Evolutionary conservation across 2,113 vertebrate species (phyloP), one percentile per base, ranked within the genome.

Genomic region (Clarias macrocephalus): DNA sequence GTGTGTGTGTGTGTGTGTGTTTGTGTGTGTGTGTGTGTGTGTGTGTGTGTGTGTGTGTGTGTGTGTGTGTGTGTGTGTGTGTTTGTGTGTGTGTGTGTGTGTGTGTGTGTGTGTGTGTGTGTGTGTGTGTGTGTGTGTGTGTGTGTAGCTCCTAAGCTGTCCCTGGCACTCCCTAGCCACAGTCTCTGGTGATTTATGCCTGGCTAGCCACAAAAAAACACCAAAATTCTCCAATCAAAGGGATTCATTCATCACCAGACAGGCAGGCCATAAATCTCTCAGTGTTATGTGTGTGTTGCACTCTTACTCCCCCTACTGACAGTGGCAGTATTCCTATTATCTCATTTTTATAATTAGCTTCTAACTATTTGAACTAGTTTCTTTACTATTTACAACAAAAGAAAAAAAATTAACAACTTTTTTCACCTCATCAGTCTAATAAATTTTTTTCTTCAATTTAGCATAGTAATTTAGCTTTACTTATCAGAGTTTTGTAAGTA

Each of bases 211-310:
- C 57, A 52, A 57, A 87, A 85, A 77, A 83, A 83, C 48, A 25
- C 65, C 82, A 82, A 63, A 87, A 88, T 89, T 83, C 79, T 76
- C 79, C 87, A 87, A 87, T 90, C 80, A 83, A 28, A 59, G 80
- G 16, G 23, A 83, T 80, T 84, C 83, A 89, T 87, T 83, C 66
- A 83, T 89, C 85, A 88, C 48, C 28, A 60, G 16, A 42, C 9
- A 59, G 72, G 37, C 70, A 68, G 80, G 86, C 48, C 59, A 37
- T 87, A 68, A 28, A 82, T 77, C 68, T 33, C 12, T 63, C 66
- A 52, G 19, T 25, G 0, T 30, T 59, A 60, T 37, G 25, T 62
- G 83, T 85, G 30, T 30, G 52, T n/a, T 84, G 54, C 59, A 59
- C 84, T 80, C 77, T 72, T 88, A 80, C 84, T 18, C 75, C 84